These are phyloP conservation scores for Enteromius anoplus DNA, from an alignment of 2,797 vertebrate species.

Conservation along the genomic window DNA sequence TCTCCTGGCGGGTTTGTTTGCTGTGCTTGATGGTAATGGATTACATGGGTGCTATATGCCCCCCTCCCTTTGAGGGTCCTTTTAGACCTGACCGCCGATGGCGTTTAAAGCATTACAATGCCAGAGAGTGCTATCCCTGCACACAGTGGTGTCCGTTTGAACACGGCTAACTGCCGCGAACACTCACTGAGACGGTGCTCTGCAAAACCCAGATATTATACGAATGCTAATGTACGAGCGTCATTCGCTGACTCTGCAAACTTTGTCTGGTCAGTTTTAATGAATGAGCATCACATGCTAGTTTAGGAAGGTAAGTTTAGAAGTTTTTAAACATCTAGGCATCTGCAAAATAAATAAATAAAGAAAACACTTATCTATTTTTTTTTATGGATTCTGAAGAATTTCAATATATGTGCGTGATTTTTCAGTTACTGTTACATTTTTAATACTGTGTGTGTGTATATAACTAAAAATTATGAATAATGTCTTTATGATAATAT, in stretches of 20 bases:
- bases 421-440: background rate
- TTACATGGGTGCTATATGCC: conserved; percentile 50
- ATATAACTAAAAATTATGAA: no score
- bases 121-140: background rate
- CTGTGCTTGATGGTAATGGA: conserved; percentile 48
- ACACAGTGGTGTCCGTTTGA: conserved; percentile 19
- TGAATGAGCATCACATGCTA: background rate
- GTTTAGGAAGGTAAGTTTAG: background rate
- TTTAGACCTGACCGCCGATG: conserved; percentile 13
- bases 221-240: rapidly evolving
- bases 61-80: conserved; percentile 27
- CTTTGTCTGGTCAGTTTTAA: background rate
- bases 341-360: no score
- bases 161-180: conserved; percentile 25
- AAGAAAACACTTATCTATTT: no score
- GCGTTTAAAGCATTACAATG: conserved; percentile 24
- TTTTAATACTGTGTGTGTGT: background rate
- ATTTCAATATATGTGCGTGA: background rate
- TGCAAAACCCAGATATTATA: conserved; percentile 22
- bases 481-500: no score
- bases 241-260: background rate
- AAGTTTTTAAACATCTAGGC: no score
- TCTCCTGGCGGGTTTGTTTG: conserved; percentile 31
- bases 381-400: no score
- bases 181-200: background rate